These are phyloP conservation scores for Dichetophora obliterata DNA, from an alignment of 2,888 invertebrate species.

Conservation along the genomic window DNA sequence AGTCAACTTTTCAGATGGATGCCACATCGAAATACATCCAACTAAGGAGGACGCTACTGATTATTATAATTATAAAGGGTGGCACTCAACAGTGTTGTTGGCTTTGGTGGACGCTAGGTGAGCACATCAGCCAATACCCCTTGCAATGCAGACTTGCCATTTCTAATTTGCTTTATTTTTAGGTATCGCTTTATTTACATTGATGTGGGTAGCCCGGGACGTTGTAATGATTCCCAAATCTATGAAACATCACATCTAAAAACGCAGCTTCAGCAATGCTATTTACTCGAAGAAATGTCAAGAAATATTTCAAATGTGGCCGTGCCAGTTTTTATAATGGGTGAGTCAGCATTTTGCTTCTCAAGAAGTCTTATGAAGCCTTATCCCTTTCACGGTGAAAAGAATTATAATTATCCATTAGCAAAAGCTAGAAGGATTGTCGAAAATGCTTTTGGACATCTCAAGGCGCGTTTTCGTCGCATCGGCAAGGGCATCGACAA, in stretches of 20 bases:
- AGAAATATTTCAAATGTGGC: background rate
- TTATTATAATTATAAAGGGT: constrained; percentile 39
- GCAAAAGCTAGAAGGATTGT: constrained; percentile 15
- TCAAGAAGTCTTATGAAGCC: constrained; percentile 39
- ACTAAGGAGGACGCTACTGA: constrained; percentile 12
- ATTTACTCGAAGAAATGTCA: background rate
- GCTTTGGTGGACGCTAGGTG: constrained; percentile 30
- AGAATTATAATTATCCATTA: constrained; percentile 26
- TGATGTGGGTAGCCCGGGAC: constrained; percentile 32
- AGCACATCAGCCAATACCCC: background rate
- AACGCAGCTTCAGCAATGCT: background rate
- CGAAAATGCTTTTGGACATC: constrained; percentile 33
- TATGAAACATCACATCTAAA: constrained; percentile 10
- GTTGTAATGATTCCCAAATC: constrained; percentile 34
- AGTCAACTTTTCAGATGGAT: constrained; percentile 26
- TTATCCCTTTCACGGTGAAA: constrained; percentile 34
- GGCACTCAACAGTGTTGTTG: constrained; percentile 20
- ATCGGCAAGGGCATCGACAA: constrained; percentile 12
- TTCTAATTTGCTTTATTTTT: background rate
- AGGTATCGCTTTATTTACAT: constrained; percentile 34
- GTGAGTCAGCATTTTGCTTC: constrained; percentile 41
- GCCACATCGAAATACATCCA: constrained; percentile 36
- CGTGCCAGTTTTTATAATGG: constrained; percentile 32
- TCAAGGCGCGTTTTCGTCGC: constrained; percentile 6
- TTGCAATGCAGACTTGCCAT: background rate